A percentile compares a stretch with the other conserved stretches of the same genome.
phyloP scores from a whole-genome alignment of 2,113 vertebrate genomes.

The Girardinichthys multiradiatus region DNA sequence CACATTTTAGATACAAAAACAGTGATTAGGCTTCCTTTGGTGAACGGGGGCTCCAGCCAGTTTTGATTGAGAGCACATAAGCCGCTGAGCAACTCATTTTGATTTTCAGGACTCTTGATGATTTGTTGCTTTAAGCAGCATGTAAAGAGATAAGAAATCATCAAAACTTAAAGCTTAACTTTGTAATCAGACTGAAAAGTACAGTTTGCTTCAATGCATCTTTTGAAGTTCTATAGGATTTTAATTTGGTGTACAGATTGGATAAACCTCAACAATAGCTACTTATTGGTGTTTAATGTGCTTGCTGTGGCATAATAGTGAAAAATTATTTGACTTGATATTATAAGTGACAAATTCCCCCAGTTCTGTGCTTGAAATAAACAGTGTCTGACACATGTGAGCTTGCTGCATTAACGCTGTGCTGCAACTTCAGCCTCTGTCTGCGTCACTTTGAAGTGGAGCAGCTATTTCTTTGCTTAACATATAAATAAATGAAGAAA shows the following conservation, averaged over 20 bases:
- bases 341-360: constrained; percentile 30
- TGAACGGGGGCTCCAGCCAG: constrained; percentile 54
- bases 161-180: constrained; percentile 26
- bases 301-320: not conserved
- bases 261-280: not conserved
- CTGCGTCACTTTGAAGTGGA: constrained; percentile 20
- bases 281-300: not conserved
- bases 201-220: not conserved
- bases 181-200: constrained; percentile 23
- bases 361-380: constrained; percentile 17
- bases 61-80: constrained; percentile 68
- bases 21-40: constrained; percentile 70
- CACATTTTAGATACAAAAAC: constrained; percentile 75
- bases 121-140: constrained; percentile 35
- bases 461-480: constrained; percentile 45
- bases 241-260: not conserved
- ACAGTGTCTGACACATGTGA: constrained; percentile 34
- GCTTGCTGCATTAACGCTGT: constrained; percentile 21
- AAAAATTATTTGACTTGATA: constrained; percentile 17
- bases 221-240: not conserved
- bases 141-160: constrained; percentile 13
- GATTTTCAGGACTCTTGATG: constrained; percentile 30
- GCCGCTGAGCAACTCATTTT: constrained; percentile 35
- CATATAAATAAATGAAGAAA: constrained; percentile 17
- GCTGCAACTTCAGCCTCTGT: constrained; percentile 14